phyloP scores from a whole-genome alignment of 2,797 vertebrate genomes.

The Telmatherina bonti region DNA sequence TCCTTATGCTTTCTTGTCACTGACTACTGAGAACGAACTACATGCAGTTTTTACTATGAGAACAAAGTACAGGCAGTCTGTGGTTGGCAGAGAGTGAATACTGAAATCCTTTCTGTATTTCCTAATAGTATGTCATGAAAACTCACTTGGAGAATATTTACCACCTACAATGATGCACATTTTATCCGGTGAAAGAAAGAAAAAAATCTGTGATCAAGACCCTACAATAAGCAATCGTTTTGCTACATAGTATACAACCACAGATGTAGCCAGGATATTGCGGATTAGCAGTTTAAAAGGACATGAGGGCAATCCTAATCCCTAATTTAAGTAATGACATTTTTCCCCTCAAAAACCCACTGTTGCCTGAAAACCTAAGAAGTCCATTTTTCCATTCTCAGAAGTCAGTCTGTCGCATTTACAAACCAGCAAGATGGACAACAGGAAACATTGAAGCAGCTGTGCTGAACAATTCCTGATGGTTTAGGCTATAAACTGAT shows the following conservation, averaged over 20 bases:
- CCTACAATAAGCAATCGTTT: not conserved
- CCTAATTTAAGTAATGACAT: slow-evolving; percentile 35
- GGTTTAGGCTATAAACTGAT: slow-evolving; percentile 15
- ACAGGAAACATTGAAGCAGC: slow-evolving; percentile 12
- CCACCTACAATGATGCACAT: not conserved
- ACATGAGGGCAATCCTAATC: slow-evolving; percentile 40
- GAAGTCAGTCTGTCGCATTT: too few species aligned
- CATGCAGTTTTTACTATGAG: slow-evolving; percentile 5
- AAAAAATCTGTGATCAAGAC: not conserved
- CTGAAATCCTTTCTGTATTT: not conserved
- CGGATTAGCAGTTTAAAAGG: slow-evolving; percentile 45
- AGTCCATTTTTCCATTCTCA: too few species aligned
- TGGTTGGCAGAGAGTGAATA: not conserved
- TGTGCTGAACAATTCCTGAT: not conserved
- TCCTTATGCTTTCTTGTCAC: not conserved
- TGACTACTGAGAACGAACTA: not conserved
- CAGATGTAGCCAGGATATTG: slow-evolving; percentile 50
- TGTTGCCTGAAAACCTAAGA: slow-evolving; percentile 23
- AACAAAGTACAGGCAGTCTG: not conserved
- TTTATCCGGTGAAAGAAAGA: not conserved
- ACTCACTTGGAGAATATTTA: not conserved
- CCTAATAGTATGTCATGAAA: too few species aligned
- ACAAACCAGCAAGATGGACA: too few species aligned
- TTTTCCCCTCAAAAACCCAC: not conserved
- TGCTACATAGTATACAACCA: slow-evolving; percentile 19